A percentile compares a stretch with the other conserved stretches of the same genome.
phyloP scores from a whole-genome alignment of 2,797 vertebrate genomes.

The Manis javanica region DNA sequence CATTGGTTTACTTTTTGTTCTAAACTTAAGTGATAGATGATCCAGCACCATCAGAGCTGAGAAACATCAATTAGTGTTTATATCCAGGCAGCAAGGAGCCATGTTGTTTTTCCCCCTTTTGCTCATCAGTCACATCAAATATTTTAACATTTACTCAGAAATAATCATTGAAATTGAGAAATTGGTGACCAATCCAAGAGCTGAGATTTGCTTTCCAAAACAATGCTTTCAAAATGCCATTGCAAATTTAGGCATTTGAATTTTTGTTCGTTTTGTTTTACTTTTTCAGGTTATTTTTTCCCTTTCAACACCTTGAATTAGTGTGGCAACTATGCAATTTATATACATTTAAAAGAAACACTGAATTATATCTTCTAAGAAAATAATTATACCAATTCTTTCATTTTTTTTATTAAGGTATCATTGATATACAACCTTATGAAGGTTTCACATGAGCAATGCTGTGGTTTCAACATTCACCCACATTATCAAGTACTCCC shows the following conservation, averaged over 20 bases:
- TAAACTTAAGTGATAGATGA: not conserved
- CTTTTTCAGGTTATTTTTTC: slow-evolving; percentile 57
- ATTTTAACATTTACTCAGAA: slow-evolving; percentile 8
- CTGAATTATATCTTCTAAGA: slow-evolving; percentile 45
- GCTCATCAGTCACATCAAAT: not conserved
- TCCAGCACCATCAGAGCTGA: not conserved
- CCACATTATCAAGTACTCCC: too few relatives aligned
- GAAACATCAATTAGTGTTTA: not conserved
- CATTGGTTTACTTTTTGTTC: slow-evolving; percentile 22
- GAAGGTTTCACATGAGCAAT: too few relatives aligned
- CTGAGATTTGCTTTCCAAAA: not conserved
- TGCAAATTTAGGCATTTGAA: slow-evolving; percentile 14
- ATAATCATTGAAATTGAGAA: slow-evolving; percentile 37
- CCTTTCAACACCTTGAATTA: slow-evolving; percentile 41
- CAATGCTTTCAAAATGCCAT: slow-evolving; percentile 53
- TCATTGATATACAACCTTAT: too few relatives aligned
- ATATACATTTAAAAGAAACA: slow-evolving; percentile 41
- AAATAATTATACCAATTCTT: slow-evolving; percentile 27
- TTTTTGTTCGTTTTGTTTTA: slow-evolving; percentile 47
- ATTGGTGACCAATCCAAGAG: slow-evolving; percentile 39
- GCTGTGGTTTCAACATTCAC: too few relatives aligned
- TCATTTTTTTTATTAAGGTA: slow-evolving; percentile 53
- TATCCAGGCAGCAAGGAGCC: not conserved
- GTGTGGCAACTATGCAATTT: slow-evolving; percentile 11
- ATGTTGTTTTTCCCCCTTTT: not conserved